Conservation (phyloP, 2,797 vertebrate genomes). For the Potorous gilbertii region DNA sequence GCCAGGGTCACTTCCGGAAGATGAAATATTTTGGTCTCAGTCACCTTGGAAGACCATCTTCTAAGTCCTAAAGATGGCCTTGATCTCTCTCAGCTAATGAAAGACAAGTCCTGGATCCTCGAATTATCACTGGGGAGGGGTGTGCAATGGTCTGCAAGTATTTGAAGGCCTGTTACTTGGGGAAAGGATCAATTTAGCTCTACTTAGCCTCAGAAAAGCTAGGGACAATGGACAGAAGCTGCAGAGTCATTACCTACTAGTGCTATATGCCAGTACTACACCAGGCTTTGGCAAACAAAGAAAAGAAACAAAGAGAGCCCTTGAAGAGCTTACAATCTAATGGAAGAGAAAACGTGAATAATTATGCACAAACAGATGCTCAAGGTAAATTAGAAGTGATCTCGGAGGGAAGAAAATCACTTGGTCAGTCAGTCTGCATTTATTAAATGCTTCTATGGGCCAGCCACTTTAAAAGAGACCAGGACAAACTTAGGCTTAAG, state of each 20-base stretch:
- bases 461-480: background rate
- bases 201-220: background rate
- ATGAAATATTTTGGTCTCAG: background rate
- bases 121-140: background rate
- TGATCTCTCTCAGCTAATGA: background rate
- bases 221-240: background rate
- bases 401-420: background rate
- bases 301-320: background rate
- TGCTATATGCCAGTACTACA: background rate
- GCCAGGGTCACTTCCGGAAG: background rate
- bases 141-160: background rate
- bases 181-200: background rate
- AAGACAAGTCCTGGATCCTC: background rate
- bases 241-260: background rate
- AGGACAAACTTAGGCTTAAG: background rate
- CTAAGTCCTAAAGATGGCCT: background rate
- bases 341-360: background rate
- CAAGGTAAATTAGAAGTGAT: background rate
- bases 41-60: background rate
- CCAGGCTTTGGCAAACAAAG: background rate
- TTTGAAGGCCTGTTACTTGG: background rate
- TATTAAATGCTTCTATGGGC: background rate
- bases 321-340: background rate
- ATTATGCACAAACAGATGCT: background rate
- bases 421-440: background rate